Conservation (phyloP, 2,797 vertebrate genomes). For the Alfaro cultratus region DNA sequence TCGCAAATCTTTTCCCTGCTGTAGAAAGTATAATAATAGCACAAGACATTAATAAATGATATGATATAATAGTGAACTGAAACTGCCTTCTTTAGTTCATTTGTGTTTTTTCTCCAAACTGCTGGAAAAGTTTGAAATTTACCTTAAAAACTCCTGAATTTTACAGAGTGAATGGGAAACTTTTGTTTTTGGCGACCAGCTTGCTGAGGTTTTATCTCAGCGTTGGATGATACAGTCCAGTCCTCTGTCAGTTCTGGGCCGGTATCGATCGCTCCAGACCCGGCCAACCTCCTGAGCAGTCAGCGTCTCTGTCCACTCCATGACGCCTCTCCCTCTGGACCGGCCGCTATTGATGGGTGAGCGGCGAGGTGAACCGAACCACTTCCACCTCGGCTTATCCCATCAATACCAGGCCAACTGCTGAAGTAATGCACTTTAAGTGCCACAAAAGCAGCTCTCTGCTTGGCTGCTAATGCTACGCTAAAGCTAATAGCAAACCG, state of each 20-base stretch:
- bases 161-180: too few relatives aligned
- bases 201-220: too few relatives aligned
- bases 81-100: too few relatives aligned
- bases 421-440: constrained; percentile 1
- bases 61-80: too few relatives aligned
- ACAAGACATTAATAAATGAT: too few relatives aligned
- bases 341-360: constrained; percentile 43
- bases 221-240: too few relatives aligned
- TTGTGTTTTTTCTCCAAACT: too few relatives aligned
- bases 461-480: not conserved
- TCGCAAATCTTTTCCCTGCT: too few relatives aligned
- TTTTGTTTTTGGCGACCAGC: too few relatives aligned
- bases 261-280: constrained; percentile 59
- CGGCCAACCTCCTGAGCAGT: constrained; percentile 54
- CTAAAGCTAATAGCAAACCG: not conserved
- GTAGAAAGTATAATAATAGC: too few relatives aligned
- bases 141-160: too few relatives aligned
- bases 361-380: constrained; percentile 25
- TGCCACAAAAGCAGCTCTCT: not conserved
- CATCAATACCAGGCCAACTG: constrained; percentile 11
- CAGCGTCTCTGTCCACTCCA: constrained; percentile 45
- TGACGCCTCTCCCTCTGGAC: constrained; percentile 50
- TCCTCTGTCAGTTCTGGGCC: constrained; percentile 36
- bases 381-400: constrained; percentile 23
- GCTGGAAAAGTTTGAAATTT: too few relatives aligned